Conservation (phyloP, 2,113 vertebrate genomes). For the Casuarius casuarius region DNA sequence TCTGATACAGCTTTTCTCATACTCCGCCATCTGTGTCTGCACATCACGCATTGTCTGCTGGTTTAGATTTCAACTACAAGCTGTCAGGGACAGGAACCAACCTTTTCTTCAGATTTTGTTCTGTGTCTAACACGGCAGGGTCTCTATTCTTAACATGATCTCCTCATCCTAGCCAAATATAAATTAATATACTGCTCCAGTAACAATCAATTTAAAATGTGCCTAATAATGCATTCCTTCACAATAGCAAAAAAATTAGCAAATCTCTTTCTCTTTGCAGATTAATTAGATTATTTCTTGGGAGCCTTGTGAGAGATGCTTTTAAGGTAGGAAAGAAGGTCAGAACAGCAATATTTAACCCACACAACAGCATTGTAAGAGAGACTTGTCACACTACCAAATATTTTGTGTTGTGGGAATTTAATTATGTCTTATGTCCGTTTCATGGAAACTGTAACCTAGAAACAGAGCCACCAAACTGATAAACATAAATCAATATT, state of each 20-base stretch:
- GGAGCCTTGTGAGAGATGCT: not conserved
- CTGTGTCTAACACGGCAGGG: not conserved
- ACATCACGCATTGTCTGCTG: not conserved
- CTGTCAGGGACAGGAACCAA: not conserved
- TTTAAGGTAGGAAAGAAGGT: not conserved
- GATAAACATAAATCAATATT: slow-evolving; percentile 45
- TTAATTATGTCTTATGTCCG: slow-evolving; percentile 35
- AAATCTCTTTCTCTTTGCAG: not conserved
- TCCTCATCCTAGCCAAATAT: not conserved
- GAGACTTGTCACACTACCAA: slow-evolving; percentile 41
- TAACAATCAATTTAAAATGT: not conserved
- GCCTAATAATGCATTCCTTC: not conserved
- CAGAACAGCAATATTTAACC: not conserved
- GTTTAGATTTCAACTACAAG: not conserved
- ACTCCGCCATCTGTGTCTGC: not conserved
- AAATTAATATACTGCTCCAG: not conserved
- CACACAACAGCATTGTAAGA: not conserved
- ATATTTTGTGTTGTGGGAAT: slow-evolving; percentile 28
- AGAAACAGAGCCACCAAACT: slow-evolving; percentile 12
- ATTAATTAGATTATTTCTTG: not conserved
- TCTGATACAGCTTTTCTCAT: not conserved
- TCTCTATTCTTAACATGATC: not conserved
- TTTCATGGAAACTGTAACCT: slow-evolving; percentile 53
- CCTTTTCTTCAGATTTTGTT: not conserved
- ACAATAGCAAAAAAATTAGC: not conserved